Percentiles rank a stretch among this genome's conserved stretches.
Evolutionary conservation across 2,888 invertebrate species (phyloP).

Genomic region (Acrobeloides nanus): DNA sequence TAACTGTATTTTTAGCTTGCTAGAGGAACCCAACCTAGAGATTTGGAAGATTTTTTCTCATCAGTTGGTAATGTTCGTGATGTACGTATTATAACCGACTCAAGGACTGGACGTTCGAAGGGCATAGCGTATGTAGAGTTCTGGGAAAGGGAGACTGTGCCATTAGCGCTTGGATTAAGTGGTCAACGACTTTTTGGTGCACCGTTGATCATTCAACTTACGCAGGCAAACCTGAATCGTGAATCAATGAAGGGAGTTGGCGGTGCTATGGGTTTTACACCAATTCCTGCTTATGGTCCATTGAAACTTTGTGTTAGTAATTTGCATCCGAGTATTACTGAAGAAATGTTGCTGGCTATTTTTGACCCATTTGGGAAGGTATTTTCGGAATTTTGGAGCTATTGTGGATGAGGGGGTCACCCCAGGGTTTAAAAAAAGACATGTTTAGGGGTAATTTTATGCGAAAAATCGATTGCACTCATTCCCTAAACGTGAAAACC

Average conservation of each 20-base stretch:
- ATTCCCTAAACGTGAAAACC: no score
- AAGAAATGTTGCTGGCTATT: conserved; percentile 94
- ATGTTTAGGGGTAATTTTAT: no score
- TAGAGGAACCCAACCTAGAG: no score
- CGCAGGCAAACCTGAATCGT: conserved; percentile 73
- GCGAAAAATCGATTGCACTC: no score
- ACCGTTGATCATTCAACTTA: conserved; percentile 94
- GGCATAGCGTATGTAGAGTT: conserved; percentile 99
- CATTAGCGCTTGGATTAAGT: conserved; percentile 84
- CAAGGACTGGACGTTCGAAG: conserved; percentile 94
- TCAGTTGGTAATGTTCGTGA: conserved; percentile 92
- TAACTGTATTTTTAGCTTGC: no score
- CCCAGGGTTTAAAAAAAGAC: no score
- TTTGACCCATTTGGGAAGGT: conserved; percentile 66
- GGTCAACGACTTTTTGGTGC: conserved; percentile 89
- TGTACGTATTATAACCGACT: conserved; percentile 94
- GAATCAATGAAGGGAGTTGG: conserved; percentile 54
- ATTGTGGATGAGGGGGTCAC: no score
- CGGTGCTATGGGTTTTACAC: conserved; percentile 55
- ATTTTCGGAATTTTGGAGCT: no score
- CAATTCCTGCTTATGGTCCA: conserved; percentile 61
- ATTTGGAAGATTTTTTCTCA: conserved; percentile 82
- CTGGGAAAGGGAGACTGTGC: conserved; percentile 91
- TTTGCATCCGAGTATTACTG: conserved; percentile 93
- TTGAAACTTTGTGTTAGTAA: conserved; percentile 95